Evolutionary conservation across 2,113 vertebrate genomes (phyloP), one percentile per base, ranked within the genome.

Genomic region (Pimephales promelas): DNA sequence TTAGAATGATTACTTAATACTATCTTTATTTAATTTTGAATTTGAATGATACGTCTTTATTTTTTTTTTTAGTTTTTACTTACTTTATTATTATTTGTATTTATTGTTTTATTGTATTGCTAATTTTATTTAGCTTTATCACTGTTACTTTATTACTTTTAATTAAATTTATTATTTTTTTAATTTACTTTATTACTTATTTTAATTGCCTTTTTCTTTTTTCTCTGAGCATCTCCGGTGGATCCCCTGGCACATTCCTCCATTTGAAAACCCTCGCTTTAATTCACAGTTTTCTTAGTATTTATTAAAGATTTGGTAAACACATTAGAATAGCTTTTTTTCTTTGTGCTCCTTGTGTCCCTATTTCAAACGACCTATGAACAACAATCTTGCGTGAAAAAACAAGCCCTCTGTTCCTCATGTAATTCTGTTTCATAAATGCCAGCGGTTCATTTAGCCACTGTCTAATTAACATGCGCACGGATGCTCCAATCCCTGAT

Each of bases 401-500:
- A 68, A 20, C 62, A 64, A 66, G 10, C 62, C 3, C 31, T 36
- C 64, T 68, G 18, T 36, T 59, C 49, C 66, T 68, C 11, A 9
- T 31, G 62, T 72, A 62, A 59, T 75, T 83, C 43, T 40, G 57
- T 59, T 40, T 66, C 59, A 76, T 56, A 76, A 57, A 76, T 36
- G 73, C 52, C 49, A 56, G 43, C 28, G 24, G 62, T 56, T 79
- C 16, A n/a, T 40, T 84, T 79, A 45, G 73, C 64, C 16, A 2
- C 26, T 9, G 8, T 71, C 66, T 84, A 45, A 73, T 84, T 84
- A 71, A 73, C 24, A 84, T 80, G 83, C 83, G 26, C 68, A 14
- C 4, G 40, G 16, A 13, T 59, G 49, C 83, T 70, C 83, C 83
- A 78, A 78, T 84, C 75, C 36, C 49, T 28, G 52, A 68, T 49